A percentile compares a stretch with the other conserved stretches of the same genome.
phyloP scores from a whole-genome alignment of 2,797 vertebrate species.

The Bradypodion pumilum region DNA sequence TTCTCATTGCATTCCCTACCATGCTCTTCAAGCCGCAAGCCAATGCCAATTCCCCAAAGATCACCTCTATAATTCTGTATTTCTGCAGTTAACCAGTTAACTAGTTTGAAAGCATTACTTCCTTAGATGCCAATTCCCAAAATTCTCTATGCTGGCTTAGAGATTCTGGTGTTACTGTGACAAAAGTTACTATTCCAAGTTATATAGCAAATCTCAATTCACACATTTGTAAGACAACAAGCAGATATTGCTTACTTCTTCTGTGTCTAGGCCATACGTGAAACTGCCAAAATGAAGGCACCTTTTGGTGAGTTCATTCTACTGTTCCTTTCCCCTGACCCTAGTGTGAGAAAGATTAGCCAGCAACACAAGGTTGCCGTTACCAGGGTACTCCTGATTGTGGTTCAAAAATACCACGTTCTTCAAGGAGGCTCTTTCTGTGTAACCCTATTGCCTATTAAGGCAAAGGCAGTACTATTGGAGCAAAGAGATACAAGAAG shows the following conservation, averaged over 20 bases:
- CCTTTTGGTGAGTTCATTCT: too few relatives aligned
- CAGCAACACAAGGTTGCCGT: too few relatives aligned
- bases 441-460: not conserved
- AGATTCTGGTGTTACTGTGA: not conserved
- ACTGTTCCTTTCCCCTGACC: too few relatives aligned
- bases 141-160: not conserved
- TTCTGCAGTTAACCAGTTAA: not conserved
- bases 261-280: too few relatives aligned
- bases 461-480: not conserved
- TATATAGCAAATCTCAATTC: not conserved
- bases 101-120: not conserved
- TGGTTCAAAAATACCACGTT: too few relatives aligned
- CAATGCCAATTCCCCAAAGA: not conserved
- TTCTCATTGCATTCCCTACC: not conserved
- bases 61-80: not conserved
- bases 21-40: not conserved
- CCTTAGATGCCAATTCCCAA: not conserved
- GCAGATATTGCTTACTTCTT: too few relatives aligned
- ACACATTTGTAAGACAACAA: not conserved
- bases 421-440: too few relatives aligned
- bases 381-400: too few relatives aligned
- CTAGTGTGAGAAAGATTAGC: too few relatives aligned
- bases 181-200: not conserved
- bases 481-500: not conserved
- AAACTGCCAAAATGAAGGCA: too few relatives aligned